phyloP scores from a whole-genome alignment of 2,797 vertebrate species.

The Hydrolagus colliei region DNA sequence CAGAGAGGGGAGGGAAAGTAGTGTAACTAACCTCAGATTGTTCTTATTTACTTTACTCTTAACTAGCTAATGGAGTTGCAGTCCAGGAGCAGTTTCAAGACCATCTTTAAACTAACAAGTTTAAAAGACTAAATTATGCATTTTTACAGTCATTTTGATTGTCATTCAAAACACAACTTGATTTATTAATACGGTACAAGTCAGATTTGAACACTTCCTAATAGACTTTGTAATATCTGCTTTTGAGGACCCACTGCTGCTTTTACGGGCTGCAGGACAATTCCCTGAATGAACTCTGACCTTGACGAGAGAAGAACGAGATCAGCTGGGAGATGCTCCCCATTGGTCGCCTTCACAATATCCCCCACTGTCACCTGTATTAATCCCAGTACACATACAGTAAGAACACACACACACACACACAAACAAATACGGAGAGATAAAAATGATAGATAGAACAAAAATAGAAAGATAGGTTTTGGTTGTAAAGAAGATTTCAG shows the following conservation, averaged over 20 bases:
- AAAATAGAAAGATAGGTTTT: slow-evolving; percentile 36
- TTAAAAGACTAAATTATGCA: neutral
- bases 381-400: slow-evolving; percentile 68
- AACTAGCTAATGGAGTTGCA: neutral
- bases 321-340: slow-evolving; percentile 97
- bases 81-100: neutral
- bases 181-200: slow-evolving; percentile 31
- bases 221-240: slow-evolving; percentile 40
- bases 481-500: no score
- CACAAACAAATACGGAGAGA: slow-evolving; percentile 53
- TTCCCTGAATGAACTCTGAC: slow-evolving; percentile 71
- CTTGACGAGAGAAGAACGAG: slow-evolving; percentile 99
- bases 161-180: neutral
- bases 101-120: neutral
- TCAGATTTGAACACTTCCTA: slow-evolving; percentile 18
- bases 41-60: neutral
- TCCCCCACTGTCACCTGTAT: slow-evolving; percentile 92
- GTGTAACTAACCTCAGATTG: neutral
- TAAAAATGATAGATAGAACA: slow-evolving; percentile 35
- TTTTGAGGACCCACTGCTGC: slow-evolving; percentile 57
- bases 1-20: neutral
- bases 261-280: slow-evolving; percentile 32
- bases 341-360: slow-evolving; percentile 96
- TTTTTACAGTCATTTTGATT: no score
- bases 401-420: slow-evolving; percentile 35